Conservation (phyloP, 2,888 invertebrate genomes). For the Antheraea assamensis region DNA sequence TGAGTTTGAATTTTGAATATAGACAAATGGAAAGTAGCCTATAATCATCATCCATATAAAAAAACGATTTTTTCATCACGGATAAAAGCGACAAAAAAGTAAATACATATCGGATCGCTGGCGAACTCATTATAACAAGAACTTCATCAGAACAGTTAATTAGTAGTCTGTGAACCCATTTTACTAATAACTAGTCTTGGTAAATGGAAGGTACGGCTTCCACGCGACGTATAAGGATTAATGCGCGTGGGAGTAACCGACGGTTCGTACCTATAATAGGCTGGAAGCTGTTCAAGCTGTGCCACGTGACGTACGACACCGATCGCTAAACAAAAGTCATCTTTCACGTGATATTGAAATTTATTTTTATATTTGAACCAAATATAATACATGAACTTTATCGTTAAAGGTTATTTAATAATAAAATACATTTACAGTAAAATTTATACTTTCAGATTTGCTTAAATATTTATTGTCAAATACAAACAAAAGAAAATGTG, state of each 20-base stretch:
- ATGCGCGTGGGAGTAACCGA: neutral
- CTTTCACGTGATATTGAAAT: neutral
- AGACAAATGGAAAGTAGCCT: too few relatives aligned
- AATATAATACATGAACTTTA: too few relatives aligned
- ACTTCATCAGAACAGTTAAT: neutral
- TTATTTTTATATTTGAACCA: too few relatives aligned
- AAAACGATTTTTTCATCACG: neutral
- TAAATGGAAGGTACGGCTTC: conserved; percentile 5
- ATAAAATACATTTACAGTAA: too few relatives aligned
- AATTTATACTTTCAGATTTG: too few relatives aligned
- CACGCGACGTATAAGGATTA: neutral
- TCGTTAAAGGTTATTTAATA: too few relatives aligned
- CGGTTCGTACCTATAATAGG: neutral
- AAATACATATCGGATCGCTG: neutral
- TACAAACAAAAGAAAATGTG: too few relatives aligned
- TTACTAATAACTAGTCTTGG: neutral
- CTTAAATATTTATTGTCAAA: too few relatives aligned
- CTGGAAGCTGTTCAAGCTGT: neutral
- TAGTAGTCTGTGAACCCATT: neutral
- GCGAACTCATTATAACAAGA: neutral
- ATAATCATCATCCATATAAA: too few relatives aligned
- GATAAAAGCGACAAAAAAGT: neutral
- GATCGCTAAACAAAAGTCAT: neutral
- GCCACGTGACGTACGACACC: neutral
- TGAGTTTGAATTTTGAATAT: too few relatives aligned